A percentile compares a stretch with the other conserved stretches of the same genome.
phyloP scores from a whole-genome alignment of 2,113 vertebrate species.

The Brachionichthys hirsutus region DNA sequence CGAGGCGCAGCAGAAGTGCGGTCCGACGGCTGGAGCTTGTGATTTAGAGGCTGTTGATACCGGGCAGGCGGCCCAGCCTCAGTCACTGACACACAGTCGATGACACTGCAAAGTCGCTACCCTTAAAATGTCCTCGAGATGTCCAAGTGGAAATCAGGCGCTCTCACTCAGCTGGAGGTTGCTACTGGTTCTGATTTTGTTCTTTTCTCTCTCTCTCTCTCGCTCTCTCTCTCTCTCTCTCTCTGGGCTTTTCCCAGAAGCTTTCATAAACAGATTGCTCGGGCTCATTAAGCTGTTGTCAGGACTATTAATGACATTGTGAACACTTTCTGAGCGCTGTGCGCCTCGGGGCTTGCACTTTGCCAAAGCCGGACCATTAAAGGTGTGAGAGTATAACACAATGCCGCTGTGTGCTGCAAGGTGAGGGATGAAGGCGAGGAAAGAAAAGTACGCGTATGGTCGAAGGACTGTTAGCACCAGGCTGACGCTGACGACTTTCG shows the following conservation, averaged over 20 bases:
- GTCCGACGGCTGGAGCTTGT: constrained; percentile 73
- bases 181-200: constrained; percentile 76
- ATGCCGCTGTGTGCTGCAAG: constrained; percentile 64
- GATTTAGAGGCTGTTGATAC: constrained; percentile 81
- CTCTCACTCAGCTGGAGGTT: constrained; percentile 69
- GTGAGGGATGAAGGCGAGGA: constrained; percentile 55
- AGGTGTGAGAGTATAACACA: constrained; percentile 69
- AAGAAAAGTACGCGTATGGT: constrained; percentile 54
- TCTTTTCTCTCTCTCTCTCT: too few relatives aligned
- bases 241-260: constrained; percentile 54
- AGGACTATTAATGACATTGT: constrained; percentile 76
- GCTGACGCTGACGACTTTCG: constrained; percentile 55
- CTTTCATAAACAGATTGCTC: constrained; percentile 78
- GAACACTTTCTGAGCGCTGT: constrained; percentile 71
- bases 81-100: constrained; percentile 74
- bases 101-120: constrained; percentile 76
- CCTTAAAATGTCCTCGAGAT: constrained; percentile 77
- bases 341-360: constrained; percentile 50
- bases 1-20: constrained; percentile 74
- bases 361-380: constrained; percentile 63
- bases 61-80: constrained; percentile 71
- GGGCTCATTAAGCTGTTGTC: constrained; percentile 79
- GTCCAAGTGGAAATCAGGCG: constrained; percentile 75
- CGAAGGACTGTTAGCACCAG: constrained; percentile 42
- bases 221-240: too few relatives aligned